These are phyloP conservation scores for Plebejus melissa DNA, from an alignment of 2,888 invertebrate species.

Conservation along the genomic window DNA sequence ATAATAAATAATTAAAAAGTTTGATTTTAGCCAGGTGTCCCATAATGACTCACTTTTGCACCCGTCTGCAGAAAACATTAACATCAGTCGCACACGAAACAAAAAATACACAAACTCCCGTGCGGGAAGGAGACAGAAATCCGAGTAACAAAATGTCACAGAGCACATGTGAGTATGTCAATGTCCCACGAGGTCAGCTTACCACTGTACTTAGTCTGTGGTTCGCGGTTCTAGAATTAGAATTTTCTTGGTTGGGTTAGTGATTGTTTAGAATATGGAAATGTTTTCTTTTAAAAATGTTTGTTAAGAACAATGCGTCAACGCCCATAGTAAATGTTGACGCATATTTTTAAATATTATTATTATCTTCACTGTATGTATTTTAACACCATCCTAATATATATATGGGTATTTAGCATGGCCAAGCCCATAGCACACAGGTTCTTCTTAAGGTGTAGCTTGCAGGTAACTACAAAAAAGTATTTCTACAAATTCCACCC, in stretches of 20 bases:
- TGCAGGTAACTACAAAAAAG: no score
- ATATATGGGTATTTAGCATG: no score
- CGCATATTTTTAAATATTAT: not conserved
- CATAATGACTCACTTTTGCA: not conserved
- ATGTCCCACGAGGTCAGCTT: not conserved
- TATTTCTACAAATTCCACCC: no score
- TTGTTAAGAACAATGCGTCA: no score
- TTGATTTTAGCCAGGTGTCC: not conserved
- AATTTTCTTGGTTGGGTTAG: not conserved
- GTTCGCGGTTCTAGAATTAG: slow-evolving; percentile 4
- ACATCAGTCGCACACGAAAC: not conserved
- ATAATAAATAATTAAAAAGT: not conserved
- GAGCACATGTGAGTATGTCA: slow-evolving; percentile 6
- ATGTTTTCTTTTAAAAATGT: not conserved
- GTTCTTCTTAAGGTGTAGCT: no score
- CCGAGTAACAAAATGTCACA: not conserved
- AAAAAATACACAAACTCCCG: not conserved
- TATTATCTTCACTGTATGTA: no score
- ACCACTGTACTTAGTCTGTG: not conserved
- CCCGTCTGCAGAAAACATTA: not conserved
- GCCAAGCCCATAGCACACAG: no score
- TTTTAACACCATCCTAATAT: no score
- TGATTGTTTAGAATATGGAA: not conserved
- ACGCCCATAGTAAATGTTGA: not conserved
- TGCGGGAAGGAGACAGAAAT: not conserved